Evolutionary conservation across 2,113 vertebrate genomes (phyloP), one percentile per base, ranked within the genome.

Genomic region (Puntigrus tetrazona): DNA sequence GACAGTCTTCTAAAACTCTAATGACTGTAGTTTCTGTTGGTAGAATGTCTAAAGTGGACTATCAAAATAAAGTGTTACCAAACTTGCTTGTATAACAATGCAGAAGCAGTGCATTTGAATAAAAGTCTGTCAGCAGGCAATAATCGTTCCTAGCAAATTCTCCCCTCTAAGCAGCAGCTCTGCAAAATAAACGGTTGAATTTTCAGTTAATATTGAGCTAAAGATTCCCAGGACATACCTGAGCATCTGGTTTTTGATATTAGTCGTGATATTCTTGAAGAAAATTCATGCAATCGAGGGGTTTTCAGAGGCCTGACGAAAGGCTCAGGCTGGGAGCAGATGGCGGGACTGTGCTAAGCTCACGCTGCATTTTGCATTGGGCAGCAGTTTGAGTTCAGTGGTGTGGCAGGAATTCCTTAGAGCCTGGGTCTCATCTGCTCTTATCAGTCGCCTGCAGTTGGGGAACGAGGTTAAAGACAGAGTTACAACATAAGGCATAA

Each of bases 391-490:
- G 73, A 77, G 82, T 63, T 72, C 29, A 57, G 72, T 69, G 41
- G 47, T 70, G 72, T 86, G 78, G 78, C 78, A 81, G 79, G 73
- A 86, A 77, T 76, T 82, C 85, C 79, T 75, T 20, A 45, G 85
- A 81, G 85, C 29, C 79, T 45, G 16, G 85, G 85, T 82, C 85
- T 86, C 85, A 86, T 74, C 85, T 86, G 79, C 79, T 61, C 85
- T 82, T 75, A 82, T 86, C 79, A 76, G 55, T 65, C 70, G 76
- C 52, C 76, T 80, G 84, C 84, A 85, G 84, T 80, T 80, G 84
- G 76, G 78, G 84, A 61, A 85, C 22, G 84, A 85, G 84, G 84
- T 85, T 85, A 85, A 85, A 85, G 67, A 79, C 69, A 72, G 77
- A 61, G 84, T 61, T 85, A 57, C 84, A 80, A 73, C 84, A 85